phyloP scores from a whole-genome alignment of 1,140 invertebrate species.

The Papilio machaon region DNA sequence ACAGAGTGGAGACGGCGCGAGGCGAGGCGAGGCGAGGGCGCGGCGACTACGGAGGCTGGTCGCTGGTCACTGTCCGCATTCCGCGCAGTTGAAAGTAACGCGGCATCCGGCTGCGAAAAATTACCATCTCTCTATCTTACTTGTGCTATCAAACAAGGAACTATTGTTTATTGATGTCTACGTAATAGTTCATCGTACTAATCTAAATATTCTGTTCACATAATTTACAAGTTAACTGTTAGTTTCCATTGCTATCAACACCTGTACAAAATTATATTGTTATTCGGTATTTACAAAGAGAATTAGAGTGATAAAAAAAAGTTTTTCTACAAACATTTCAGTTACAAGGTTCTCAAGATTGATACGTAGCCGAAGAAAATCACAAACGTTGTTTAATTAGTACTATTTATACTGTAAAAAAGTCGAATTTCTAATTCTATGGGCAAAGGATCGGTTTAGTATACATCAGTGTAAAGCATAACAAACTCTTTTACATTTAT shows the following conservation, averaged over 20 bases:
- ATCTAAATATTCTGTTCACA: background rate
- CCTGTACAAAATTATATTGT: background rate
- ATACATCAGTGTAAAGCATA: background rate
- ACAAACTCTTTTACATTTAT: background rate
- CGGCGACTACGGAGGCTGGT: constrained; percentile 55
- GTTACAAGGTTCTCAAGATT: no score
- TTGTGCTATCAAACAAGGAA: constrained; percentile 27
- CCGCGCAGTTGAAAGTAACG: constrained; percentile 77
- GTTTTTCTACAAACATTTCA: no score
- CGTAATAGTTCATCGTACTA: constrained; percentile 4
- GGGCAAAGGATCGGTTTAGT: background rate
- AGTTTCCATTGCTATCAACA: background rate
- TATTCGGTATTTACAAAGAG: no score
- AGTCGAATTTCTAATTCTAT: background rate
- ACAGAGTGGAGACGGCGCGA: constrained; percentile 54
- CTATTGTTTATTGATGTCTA: constrained; percentile 1
- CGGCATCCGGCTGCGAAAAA: constrained; percentile 79
- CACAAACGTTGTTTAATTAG: no score
- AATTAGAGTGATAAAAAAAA: no score
- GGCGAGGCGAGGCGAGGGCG: constrained; percentile 47
- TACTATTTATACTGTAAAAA: background rate
- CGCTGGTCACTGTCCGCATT: constrained; percentile 78
- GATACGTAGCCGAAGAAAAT: no score
- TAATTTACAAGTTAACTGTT: background rate
- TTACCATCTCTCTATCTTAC: constrained; percentile 56